A percentile compares a stretch with the other conserved stretches of the same genome.
These are phyloP conservation scores for Cataglyphis altisquamis DNA, from an alignment of 2,888 invertebrate genomes.

Conservation along the genomic window DNA sequence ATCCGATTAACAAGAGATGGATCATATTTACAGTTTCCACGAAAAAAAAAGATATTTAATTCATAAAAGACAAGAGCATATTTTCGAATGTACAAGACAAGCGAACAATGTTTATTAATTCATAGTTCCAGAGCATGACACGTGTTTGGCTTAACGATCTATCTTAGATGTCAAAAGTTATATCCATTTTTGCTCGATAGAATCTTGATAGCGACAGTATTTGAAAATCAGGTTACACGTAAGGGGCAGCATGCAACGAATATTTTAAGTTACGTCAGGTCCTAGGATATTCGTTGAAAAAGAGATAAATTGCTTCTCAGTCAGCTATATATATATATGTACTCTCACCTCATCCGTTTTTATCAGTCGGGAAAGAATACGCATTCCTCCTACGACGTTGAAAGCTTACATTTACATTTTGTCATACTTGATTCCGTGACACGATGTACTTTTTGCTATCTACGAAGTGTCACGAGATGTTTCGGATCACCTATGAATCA, in stretches of 20 bases:
- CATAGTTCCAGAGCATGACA: background rate
- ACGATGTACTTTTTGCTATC: slow-evolving; percentile 11
- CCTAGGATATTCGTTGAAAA: slow-evolving; percentile 47
- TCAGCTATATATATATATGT: background rate
- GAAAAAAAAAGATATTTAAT: background rate
- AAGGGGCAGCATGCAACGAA: slow-evolving; percentile 46
- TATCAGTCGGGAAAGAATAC: slow-evolving; percentile 24
- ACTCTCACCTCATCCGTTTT: background rate
- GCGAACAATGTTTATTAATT: background rate
- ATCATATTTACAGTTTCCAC: background rate
- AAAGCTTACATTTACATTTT: slow-evolving; percentile 38
- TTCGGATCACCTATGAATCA: slow-evolving; percentile 17
- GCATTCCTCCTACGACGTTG: slow-evolving; percentile 21
- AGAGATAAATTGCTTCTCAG: slow-evolving; percentile 45
- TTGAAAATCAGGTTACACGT: slow-evolving; percentile 55
- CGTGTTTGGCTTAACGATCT: slow-evolving; percentile 33
- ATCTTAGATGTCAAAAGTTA: slow-evolving; percentile 34
- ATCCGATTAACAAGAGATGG: background rate
- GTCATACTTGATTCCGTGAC: slow-evolving; percentile 33
- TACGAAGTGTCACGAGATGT: slow-evolving; percentile 29
- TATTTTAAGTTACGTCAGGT: slow-evolving; percentile 39
- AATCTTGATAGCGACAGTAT: slow-evolving; percentile 34
- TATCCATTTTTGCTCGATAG: slow-evolving; percentile 33
- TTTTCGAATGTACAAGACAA: background rate
- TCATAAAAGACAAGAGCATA: background rate